These are phyloP conservation scores for Carcinoscorpius rotundicauda DNA, from an alignment of 1,140 invertebrate genomes.

Conservation along the genomic window DNA sequence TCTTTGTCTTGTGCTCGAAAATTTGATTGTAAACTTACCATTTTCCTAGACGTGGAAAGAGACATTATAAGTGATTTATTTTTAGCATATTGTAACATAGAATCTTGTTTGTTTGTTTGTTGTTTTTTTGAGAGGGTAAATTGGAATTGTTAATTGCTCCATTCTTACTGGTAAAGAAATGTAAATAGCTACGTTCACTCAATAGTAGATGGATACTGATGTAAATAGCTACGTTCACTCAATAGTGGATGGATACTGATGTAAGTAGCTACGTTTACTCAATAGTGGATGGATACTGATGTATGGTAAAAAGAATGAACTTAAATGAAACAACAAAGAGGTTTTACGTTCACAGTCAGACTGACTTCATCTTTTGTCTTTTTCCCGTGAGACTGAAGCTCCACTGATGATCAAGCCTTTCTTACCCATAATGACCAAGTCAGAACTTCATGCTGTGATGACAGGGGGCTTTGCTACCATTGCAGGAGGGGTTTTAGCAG, in stretches of 20 bases:
- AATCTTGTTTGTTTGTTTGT: too few relatives aligned
- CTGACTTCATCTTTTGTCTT: slow-evolving; percentile 24
- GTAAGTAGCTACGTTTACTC: too few relatives aligned
- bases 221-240: neutral
- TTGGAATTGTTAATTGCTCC: too few relatives aligned
- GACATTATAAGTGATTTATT: too few relatives aligned
- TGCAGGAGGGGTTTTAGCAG: slow-evolving; percentile 79
- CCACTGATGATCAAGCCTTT: slow-evolving; percentile 75
- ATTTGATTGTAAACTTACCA: too few relatives aligned
- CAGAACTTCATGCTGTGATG: slow-evolving; percentile 89
- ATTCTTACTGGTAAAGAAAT: too few relatives aligned
- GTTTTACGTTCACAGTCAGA: neutral
- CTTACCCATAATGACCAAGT: slow-evolving; percentile 59
- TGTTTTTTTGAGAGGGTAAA: too few relatives aligned
- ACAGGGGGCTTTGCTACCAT: slow-evolving; percentile 86
- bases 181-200: too few relatives aligned
- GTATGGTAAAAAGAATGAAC: neutral
- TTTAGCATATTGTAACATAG: too few relatives aligned
- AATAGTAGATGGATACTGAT: neutral
- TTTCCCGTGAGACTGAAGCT: slow-evolving; percentile 60
- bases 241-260: neutral
- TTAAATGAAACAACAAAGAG: neutral
- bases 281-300: neutral
- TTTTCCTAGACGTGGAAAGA: too few relatives aligned
- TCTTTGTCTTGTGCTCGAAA: too few relatives aligned